Evolutionary conservation across 2,797 vertebrate species (phyloP), one percentile per base, ranked within the genome.

Genomic region (Enoplosus armatus): DNA sequence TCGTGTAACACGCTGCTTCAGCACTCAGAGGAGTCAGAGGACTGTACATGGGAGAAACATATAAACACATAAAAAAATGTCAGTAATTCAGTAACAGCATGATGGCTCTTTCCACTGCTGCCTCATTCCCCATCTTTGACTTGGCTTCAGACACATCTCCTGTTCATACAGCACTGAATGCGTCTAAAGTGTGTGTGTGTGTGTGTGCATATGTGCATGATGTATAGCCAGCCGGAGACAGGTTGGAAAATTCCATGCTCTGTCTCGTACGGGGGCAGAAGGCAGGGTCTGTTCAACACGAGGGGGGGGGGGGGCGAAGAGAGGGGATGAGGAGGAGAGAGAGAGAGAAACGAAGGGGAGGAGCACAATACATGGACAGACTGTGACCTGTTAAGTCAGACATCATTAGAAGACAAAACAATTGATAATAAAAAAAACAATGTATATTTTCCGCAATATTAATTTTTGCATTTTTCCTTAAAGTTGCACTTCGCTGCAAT

Each of bases 231-330:
- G 73, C 64, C 16, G 18, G 60, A 84, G 71, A 77, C 62, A 60
- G 72, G 78, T 77, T 85, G 88, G 87, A 85, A 87, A 81, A 56
- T 82, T 87, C 80, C 74, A 79, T 37, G 58, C 73, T 72, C 64
- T 8, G 73, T 77, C 72, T 85, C 39, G 18, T 81, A 58, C 22
- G 71, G 66, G 68, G 76, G 86, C 27, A 62, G 69, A 58, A 66
- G 48, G 63, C 72, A 41, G 62, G 80, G 80, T 71, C 65, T 71
- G 82, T 83, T 82, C 82, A 79, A 75, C 58, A 20, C 26, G 14
- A 63, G 48, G 24, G 56, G 48, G 64, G 82, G 76, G 37, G 72
- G 61, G 63, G 61, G 55, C n/a, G n/a, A n/a, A n/a, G n/a, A n/a
- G n/a, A n/a, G 70, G 43, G 29, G n/a, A 43, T 15, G 71, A 53